Evolutionary conservation across 2,888 invertebrate genomes (phyloP).

Genomic region (Siphonodentalium dalli): DNA sequence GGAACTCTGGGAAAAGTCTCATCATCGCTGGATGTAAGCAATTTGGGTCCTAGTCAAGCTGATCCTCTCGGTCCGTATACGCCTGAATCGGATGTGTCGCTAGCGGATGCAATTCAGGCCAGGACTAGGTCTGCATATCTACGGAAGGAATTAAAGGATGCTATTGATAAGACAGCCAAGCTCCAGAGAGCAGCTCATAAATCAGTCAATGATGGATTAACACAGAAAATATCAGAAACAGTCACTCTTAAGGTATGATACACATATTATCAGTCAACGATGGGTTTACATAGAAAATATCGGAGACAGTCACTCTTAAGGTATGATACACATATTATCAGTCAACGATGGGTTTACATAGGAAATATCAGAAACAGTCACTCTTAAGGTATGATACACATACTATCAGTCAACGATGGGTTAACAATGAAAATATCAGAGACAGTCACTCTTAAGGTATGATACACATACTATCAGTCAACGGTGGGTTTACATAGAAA

Average conservation of each 20-base stretch:
- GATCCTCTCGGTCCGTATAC: conserved; percentile 62
- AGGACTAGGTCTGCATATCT: conserved; percentile 48
- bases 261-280: background rate
- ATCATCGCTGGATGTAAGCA: conserved; percentile 14
- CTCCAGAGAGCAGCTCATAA: conserved; percentile 59
- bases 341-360: no score
- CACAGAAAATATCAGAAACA: conserved; percentile 61
- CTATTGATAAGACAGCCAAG: conserved; percentile 50
- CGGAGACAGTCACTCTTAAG: no score
- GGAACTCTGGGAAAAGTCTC: conserved; percentile 13
- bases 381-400: no score
- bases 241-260: conserved; percentile 57
- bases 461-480: no score
- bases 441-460: no score
- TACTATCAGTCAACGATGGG: no score
- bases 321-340: no score
- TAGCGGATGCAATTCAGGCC: conserved; percentile 56
- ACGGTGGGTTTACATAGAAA: no score
- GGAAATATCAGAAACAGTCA: no score
- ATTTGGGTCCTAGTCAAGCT: conserved; percentile 19
- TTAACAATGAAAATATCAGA: no score
- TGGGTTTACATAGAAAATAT: no score
- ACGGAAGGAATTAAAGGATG: conserved; percentile 47
- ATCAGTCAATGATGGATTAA: conserved; percentile 62
- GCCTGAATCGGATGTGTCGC: conserved; percentile 56